These are phyloP conservation scores for Phoeniculus purpureus DNA, from an alignment of 2,797 vertebrate genomes.

Conservation along the genomic window DNA sequence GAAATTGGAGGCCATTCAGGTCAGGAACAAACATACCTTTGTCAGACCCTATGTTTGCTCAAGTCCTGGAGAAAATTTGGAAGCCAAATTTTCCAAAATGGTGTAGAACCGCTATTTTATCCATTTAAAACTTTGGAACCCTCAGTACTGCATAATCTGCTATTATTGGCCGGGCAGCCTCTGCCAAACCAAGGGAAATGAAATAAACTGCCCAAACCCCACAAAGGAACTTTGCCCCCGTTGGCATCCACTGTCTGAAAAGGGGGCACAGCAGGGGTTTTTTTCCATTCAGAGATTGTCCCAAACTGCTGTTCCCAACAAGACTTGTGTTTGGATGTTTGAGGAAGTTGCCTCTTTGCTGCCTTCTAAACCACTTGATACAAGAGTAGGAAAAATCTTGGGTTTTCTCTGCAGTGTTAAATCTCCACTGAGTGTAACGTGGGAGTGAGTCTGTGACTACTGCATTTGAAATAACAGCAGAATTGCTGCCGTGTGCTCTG, in stretches of 20 bases:
- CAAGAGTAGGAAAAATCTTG: background rate
- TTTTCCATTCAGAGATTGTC: background rate
- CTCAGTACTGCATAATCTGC: conserved; percentile 1
- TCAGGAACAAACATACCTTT: conserved; percentile 78
- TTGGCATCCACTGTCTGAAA: conserved; percentile 31
- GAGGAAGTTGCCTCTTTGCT: background rate
- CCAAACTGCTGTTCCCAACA: background rate
- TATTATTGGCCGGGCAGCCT: conserved; percentile 43
- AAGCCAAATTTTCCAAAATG: conserved; percentile 47
- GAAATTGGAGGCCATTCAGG: conserved; percentile 56
- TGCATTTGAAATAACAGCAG: conserved; percentile 19
- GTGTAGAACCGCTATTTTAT: conserved; percentile 52
- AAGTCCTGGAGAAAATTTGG: conserved; percentile 27
- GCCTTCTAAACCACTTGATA: background rate
- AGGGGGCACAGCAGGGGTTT: background rate
- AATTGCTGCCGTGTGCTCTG: background rate
- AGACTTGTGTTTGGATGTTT: background rate
- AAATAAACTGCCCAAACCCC: background rate
- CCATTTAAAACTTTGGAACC: conserved; percentile 47
- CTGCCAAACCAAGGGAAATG: conserved; percentile 47
- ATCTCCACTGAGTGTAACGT: background rate
- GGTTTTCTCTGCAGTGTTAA: background rate
- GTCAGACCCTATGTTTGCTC: conserved; percentile 65
- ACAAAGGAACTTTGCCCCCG: background rate
- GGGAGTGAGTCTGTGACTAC: background rate